phyloP scores from a whole-genome alignment of 2,113 vertebrate genomes.

The Gymnogyps californianus region DNA sequence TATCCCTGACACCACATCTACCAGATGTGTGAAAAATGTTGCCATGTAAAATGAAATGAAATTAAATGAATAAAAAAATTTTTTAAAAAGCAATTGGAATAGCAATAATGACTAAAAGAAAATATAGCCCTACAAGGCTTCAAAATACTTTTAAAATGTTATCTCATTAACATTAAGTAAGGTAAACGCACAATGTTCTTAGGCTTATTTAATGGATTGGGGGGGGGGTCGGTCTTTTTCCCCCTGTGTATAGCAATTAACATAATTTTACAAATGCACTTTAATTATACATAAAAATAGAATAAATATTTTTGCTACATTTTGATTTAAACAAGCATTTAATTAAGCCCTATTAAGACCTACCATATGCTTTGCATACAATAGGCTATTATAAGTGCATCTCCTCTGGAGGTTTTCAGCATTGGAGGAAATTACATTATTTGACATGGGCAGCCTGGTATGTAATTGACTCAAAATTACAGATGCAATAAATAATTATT shows the following conservation, averaged over 20 bases:
- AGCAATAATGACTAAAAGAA: neutral
- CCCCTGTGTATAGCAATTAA: constrained; percentile 4
- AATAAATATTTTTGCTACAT: constrained; percentile 56
- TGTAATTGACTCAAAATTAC: constrained; percentile 50
- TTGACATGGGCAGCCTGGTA: neutral
- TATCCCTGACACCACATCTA: neutral
- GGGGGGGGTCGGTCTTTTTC: neutral
- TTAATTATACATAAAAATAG: constrained; percentile 42
- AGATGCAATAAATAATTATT: constrained; percentile 39
- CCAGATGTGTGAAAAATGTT: neutral
- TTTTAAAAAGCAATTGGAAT: neutral
- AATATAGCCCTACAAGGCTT: neutral
- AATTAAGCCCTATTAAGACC: constrained; percentile 45
- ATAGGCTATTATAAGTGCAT: neutral
- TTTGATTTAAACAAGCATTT: constrained; percentile 55
- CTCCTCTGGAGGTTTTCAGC: neutral
- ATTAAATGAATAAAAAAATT: neutral
- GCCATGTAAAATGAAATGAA: neutral
- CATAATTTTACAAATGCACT: constrained; percentile 19
- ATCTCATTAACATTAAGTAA: neutral
- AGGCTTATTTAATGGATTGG: neutral
- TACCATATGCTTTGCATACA: constrained; percentile 30
- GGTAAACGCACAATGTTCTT: neutral
- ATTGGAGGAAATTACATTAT: neutral
- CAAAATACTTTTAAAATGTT: neutral